phyloP scores from a whole-genome alignment of 1,140 invertebrate genomes.

The Caenorhabditis remanei region DNA sequence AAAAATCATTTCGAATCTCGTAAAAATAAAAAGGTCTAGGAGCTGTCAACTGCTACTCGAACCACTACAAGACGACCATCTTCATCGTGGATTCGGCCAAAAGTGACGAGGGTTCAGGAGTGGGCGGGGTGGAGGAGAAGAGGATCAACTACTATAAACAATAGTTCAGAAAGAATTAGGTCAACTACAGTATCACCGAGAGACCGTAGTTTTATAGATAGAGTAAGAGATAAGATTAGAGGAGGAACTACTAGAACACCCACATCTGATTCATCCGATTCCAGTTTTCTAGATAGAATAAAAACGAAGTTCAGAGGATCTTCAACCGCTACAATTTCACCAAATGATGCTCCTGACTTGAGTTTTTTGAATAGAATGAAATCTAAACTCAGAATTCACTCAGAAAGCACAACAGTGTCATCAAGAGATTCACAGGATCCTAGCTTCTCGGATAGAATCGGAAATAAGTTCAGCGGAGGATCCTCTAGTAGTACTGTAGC shows the following conservation, averaged over 20 bases:
- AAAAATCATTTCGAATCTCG: not conserved
- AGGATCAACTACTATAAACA: not conserved
- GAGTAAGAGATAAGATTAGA: not conserved
- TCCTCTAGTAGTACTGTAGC: not conserved
- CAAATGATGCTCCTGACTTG: not conserved
- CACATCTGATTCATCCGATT: not conserved
- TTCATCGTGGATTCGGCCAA: slow-evolving; percentile 11
- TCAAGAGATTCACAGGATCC: not conserved
- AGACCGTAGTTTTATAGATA: not conserved
- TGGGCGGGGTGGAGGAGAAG: slow-evolving; percentile 14
- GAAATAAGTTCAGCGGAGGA: not conserved
- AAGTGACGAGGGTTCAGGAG: slow-evolving; percentile 32
- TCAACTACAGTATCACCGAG: slow-evolving; percentile 19
- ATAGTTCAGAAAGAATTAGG: not conserved
- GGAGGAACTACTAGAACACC: not conserved
- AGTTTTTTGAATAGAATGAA: slow-evolving; percentile 21
- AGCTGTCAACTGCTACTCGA: slow-evolving; percentile 14
- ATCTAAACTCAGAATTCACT: not conserved
- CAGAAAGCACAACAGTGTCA: not conserved
- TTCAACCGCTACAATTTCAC: not conserved
- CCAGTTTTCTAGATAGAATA: not conserved
- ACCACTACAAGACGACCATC: not conserved
- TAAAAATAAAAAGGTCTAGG: slow-evolving; percentile 4
- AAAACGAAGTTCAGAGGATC: no score
- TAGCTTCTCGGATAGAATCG: not conserved